phyloP scores from a whole-genome alignment of 2,888 invertebrate species.

The Cheilosia pagana region DNA sequence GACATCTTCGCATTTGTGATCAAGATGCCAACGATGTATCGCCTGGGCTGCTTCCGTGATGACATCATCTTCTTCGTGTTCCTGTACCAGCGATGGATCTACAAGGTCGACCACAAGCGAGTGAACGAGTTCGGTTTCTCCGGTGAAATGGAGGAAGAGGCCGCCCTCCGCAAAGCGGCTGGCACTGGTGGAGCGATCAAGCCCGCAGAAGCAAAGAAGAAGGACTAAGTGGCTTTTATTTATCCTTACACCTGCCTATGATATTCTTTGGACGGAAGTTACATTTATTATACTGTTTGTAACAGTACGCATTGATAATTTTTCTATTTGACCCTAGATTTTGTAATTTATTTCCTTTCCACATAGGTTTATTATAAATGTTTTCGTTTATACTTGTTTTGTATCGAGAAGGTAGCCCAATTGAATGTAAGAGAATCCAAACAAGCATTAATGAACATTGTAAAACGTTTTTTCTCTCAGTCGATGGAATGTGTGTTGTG shows the following conservation, averaged over 20 bases:
- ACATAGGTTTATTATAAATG: slow-evolving; percentile 6
- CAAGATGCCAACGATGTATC: slow-evolving; percentile 99
- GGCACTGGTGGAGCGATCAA: slow-evolving; percentile 76
- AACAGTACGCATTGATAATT: slow-evolving; percentile 46
- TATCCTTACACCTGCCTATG: slow-evolving; percentile 39
- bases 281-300: slow-evolving; percentile 47
- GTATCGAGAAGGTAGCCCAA: slow-evolving; percentile 13
- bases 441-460: slow-evolving; percentile 14
- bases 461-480: slow-evolving; percentile 11
- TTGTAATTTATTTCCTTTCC: slow-evolving; percentile 66
- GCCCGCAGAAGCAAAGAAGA: slow-evolving; percentile 81
- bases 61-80: slow-evolving; percentile 99
- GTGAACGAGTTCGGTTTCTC: slow-evolving; percentile 99
- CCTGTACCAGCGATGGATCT: slow-evolving; percentile 99
- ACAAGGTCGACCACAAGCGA: slow-evolving; percentile 96
- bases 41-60: slow-evolving; percentile 98
- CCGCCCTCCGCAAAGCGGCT: slow-evolving; percentile 75
- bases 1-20: slow-evolving; percentile 99
- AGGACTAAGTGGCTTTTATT: slow-evolving; percentile 79
- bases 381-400: slow-evolving; percentile 13
- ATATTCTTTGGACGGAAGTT: slow-evolving; percentile 66
- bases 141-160: slow-evolving; percentile 89
- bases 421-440: neutral
- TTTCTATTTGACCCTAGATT: slow-evolving; percentile 50
- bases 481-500: slow-evolving; percentile 36